These are phyloP conservation scores for Microdon myrmicae DNA, from an alignment of 2,888 invertebrate genomes.

Conservation along the genomic window DNA sequence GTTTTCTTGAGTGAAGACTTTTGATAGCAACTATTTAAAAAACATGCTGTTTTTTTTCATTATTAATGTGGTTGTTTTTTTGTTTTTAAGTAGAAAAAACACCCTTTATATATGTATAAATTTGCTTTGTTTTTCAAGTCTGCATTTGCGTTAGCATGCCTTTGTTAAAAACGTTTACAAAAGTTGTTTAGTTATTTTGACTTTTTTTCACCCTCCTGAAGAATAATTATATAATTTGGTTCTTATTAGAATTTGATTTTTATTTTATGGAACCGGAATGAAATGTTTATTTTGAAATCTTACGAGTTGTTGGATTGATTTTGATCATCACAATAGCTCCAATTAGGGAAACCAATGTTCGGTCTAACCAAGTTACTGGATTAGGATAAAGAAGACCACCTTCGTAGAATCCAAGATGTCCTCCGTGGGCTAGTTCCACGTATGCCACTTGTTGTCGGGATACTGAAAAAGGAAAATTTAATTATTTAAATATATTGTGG, in stretches of 20 bases:
- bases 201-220: neutral
- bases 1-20: neutral
- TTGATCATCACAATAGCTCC: conserved; percentile 74
- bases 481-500: neutral
- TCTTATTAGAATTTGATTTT: conserved; percentile 13
- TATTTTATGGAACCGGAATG: neutral
- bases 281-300: conserved; percentile 46
- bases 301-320: conserved; percentile 51
- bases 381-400: conserved; percentile 88
- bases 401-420: conserved; percentile 95
- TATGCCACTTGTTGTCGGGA: conserved; percentile 77
- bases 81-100: conserved; percentile 36
- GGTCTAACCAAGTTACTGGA: conserved; percentile 92
- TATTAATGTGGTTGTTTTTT: conserved; percentile 5
- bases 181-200: conserved; percentile 15
- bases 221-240: conserved; percentile 12
- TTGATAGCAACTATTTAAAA: too few species aligned
- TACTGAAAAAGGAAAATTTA: conserved; percentile 67
- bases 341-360: conserved; percentile 83
- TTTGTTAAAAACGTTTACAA: conserved; percentile 20
- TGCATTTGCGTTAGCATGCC: conserved; percentile 5
- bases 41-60: conserved; percentile 5
- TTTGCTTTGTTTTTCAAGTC: conserved; percentile 16
- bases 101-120: conserved; percentile 1
- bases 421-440: conserved; percentile 88